phyloP scores from a whole-genome alignment of 2,888 invertebrate species.

The Reticulitermes lucifugus region DNA sequence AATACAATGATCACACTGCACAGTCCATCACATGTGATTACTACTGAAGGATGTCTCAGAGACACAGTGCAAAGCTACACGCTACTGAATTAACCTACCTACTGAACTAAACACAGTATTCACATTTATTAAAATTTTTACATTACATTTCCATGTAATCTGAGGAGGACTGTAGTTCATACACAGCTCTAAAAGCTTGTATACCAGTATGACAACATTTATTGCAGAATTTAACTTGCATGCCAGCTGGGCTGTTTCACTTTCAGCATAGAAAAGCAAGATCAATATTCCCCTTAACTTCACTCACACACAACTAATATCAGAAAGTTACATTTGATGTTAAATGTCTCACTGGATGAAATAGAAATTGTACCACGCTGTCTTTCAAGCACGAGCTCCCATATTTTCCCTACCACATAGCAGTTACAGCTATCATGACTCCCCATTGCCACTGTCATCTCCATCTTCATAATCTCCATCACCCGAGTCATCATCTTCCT shows the following conservation, averaged over 20 bases:
- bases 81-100: constrained; percentile 5
- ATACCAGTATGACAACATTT: neutral
- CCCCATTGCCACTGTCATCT: constrained; percentile 92
- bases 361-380: constrained; percentile 16
- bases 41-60: constrained; percentile 22
- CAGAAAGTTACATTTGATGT: constrained; percentile 18
- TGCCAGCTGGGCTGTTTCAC: constrained; percentile 2
- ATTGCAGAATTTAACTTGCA: constrained; percentile 7
- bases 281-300: constrained; percentile 14
- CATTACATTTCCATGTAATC: constrained; percentile 30
- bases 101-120: constrained; percentile 30
- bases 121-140: constrained; percentile 31
- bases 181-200: constrained; percentile 15
- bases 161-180: constrained; percentile 18
- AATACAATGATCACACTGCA: neutral
- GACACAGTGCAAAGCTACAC: constrained; percentile 36
- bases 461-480: constrained; percentile 79
- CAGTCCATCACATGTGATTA: neutral
- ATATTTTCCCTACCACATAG: neutral
- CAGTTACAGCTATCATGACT: constrained; percentile 75
- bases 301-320: constrained; percentile 39
- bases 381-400: neutral
- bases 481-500: constrained; percentile 75
- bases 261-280: constrained; percentile 24
- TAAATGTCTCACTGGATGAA: constrained; percentile 29